Evolutionary conservation across 2,888 invertebrate species (phyloP).

Genomic region (Mimumesa dahlbomi): DNA sequence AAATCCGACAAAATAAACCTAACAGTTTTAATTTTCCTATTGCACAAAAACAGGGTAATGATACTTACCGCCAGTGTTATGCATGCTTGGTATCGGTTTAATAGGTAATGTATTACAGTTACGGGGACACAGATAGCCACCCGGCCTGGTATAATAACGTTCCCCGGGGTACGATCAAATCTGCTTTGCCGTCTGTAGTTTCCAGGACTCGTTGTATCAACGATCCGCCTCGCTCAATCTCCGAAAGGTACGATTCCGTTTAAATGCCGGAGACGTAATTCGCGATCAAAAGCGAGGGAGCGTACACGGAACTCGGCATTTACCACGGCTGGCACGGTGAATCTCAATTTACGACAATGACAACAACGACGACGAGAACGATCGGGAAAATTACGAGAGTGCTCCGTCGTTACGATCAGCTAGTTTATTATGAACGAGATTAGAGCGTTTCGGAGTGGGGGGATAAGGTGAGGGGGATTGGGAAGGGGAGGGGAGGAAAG

Average conservation of each 20-base stretch:
- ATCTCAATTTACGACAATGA: constrained; percentile 39
- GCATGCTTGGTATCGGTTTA: constrained; percentile 28
- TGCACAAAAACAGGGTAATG: too few species aligned
- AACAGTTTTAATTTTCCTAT: too few species aligned
- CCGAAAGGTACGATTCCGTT: constrained; percentile 8
- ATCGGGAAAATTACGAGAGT: constrained; percentile 29
- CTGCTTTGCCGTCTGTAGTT: constrained; percentile 25
- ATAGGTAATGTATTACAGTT: constrained; percentile 41
- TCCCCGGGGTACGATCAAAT: constrained; percentile 48
- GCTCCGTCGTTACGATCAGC: constrained; percentile 17
- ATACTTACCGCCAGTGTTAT: too few species aligned
- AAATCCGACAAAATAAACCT: too few species aligned
- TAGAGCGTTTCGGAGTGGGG: neutral
- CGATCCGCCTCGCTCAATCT: constrained; percentile 17
- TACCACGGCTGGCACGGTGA: constrained; percentile 5
- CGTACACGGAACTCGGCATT: constrained; percentile 7
- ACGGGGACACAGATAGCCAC: constrained; percentile 31
- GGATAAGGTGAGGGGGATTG: neutral
- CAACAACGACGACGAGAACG: constrained; percentile 16
- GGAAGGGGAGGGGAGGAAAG: neutral
- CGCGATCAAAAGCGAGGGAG: neutral
- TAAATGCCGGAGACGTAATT: constrained; percentile 13
- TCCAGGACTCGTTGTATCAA: neutral
- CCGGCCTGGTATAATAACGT: constrained; percentile 38
- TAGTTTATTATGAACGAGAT: constrained; percentile 27